Conservation (phyloP, 2,888 invertebrate species). For the Macropis europaea region DNA sequence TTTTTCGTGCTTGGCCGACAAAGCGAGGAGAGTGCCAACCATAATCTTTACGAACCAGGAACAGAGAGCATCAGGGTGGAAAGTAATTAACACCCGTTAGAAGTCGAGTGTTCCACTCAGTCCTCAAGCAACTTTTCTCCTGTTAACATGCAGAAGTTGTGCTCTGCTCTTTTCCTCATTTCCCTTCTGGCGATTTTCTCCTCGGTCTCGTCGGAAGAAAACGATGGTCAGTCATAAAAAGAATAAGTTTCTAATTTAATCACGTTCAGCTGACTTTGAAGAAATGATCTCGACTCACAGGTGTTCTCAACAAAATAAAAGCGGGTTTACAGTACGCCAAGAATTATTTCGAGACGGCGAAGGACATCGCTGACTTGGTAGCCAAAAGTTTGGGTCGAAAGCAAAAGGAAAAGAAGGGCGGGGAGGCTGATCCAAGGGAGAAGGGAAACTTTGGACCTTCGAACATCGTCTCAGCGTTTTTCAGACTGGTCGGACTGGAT, state of each 20-base stretch:
- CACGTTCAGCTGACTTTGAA: background rate
- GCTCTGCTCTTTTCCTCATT: background rate
- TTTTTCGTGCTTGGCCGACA: conserved; percentile 59
- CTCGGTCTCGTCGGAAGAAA: conserved; percentile 23
- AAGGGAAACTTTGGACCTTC: conserved; percentile 52
- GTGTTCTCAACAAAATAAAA: conserved; percentile 80
- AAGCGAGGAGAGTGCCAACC: conserved; percentile 54
- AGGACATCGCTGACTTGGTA: conserved; percentile 84
- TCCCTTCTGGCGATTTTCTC: background rate
- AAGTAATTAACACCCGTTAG: conserved; percentile 58
- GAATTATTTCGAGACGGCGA: conserved; percentile 81
- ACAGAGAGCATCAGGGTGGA: conserved; percentile 41
- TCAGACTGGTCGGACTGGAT: conserved; percentile 88
- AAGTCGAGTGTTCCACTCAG: conserved; percentile 23
- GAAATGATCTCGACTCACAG: conserved; percentile 47
- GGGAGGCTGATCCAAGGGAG: conserved; percentile 46
- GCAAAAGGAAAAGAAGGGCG: conserved; percentile 63
- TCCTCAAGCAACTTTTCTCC: conserved; percentile 4
- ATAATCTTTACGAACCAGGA: conserved; percentile 4
- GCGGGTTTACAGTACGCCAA: conserved; percentile 81
- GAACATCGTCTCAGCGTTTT: conserved; percentile 81
- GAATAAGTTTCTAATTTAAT: too few species aligned
- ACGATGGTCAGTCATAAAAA: conserved; percentile 52
- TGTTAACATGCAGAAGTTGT: conserved; percentile 34
- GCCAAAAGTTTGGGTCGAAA: conserved; percentile 81